phyloP scores from a whole-genome alignment of 2,113 vertebrate genomes.

The Galbula dea region DNA sequence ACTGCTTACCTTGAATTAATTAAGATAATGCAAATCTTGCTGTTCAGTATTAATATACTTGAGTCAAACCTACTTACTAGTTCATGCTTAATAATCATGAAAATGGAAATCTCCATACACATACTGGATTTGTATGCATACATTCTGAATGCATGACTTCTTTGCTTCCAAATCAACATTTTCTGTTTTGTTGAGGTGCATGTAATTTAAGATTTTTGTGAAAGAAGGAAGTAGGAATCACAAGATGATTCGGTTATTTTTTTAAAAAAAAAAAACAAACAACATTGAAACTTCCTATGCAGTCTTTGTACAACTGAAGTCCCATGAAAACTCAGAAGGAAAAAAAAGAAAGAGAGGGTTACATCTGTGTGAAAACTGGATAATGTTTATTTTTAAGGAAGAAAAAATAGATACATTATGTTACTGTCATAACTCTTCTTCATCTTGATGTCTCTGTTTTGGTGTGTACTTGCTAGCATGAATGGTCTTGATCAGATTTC shows the following conservation, averaged over 20 bases:
- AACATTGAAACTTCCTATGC: not conserved
- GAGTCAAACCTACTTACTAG: not conserved
- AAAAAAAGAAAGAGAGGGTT: not conserved
- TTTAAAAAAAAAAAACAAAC: not conserved
- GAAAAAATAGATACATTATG: not conserved
- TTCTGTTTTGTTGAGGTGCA: not conserved
- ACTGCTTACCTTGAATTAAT: conserved; percentile 12
- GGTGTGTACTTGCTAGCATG: not conserved
- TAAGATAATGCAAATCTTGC: conserved; percentile 16
- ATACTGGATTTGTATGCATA: conserved; percentile 24
- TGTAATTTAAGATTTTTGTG: not conserved
- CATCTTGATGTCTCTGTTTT: not conserved
- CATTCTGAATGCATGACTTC: conserved; percentile 27
- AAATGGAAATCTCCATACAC: conserved; percentile 34
- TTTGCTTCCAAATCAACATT: not conserved
- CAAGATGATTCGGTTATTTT: not conserved
- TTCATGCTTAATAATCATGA: conserved; percentile 38
- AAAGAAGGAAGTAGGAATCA: not conserved
- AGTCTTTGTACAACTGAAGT: not conserved
- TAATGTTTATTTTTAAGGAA: not conserved
- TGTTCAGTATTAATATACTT: conserved; percentile 26
- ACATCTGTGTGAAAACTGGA: not conserved
- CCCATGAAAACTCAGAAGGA: not conserved
- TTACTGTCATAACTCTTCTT: not conserved
- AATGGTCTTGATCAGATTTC: not conserved